Conservation (phyloP, 2,888 invertebrate genomes). For the Ferrisia virgata region DNA sequence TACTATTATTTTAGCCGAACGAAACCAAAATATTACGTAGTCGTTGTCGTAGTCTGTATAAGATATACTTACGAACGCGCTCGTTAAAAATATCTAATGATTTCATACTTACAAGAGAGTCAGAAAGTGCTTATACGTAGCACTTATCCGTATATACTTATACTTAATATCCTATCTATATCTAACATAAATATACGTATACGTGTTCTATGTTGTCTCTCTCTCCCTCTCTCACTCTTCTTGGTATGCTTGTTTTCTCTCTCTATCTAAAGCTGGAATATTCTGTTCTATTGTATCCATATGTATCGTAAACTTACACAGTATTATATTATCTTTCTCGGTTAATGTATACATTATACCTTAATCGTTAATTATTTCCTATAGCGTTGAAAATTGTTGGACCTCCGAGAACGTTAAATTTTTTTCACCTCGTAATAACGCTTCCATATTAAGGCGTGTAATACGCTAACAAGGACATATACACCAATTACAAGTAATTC, state of each 20-base stretch:
- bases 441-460: constrained; percentile 8
- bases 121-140: not conserved
- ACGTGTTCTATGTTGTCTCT: not conserved
- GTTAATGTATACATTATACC: not conserved
- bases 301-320: not conserved
- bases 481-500: not conserved
- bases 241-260: no score
- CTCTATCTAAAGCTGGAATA: no score
- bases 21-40: not conserved
- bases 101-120: not conserved
- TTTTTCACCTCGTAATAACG: not conserved
- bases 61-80: not conserved
- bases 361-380: constrained; percentile 9
- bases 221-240: not conserved
- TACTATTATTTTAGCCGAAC: not conserved
- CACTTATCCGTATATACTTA: not conserved
- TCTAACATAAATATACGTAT: not conserved
- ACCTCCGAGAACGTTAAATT: not conserved
- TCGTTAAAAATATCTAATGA: constrained; percentile 29
- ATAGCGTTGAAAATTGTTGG: constrained; percentile 2
- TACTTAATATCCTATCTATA: no score
- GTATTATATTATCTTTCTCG: not conserved
- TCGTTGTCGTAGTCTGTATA: not conserved
- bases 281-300: not conserved
- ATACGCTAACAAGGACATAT: not conserved